Base-by-base conservation (phyloP, 2,797 vertebrate species). In the Anguilla marmorata region DNA sequence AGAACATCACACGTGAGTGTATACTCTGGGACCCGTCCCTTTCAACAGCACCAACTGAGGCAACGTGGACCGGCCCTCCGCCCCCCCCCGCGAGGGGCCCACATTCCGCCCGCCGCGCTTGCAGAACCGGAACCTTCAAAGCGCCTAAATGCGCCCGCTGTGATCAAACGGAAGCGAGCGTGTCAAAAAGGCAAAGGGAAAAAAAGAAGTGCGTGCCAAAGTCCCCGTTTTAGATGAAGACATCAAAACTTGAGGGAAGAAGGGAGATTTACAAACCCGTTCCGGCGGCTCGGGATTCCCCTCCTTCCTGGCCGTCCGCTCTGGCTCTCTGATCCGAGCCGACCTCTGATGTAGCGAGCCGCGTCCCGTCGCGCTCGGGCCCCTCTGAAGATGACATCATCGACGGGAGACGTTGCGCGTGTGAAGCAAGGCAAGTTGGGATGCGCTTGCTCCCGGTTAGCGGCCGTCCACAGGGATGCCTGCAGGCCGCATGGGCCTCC, bases 401-500 rank as follows among this genome's bases (percentile, higher is more conserved):
- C 86, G 60, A 6, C 79, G 58, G 72, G 21, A 88, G 86, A 87
- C 88, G 86, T 4, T 88, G 74, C 87, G 79, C 90, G 89, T 90
- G 85, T 66, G 66, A 89, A 80, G 89, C 45, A 30, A 50, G 84
- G n/a, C 27, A 27, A 24, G n/a, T 83, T 58, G 56, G 85, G 92
- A 58, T 88, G 91, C 93, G 94, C 90, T 88, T 94, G 94, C 87
- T 90, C 90, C 90, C 89, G 91, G 93, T 95, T 93, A 94, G 21
- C 87, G 84, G 69, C 89, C 88, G 92, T 93, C 91, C 91, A 89
- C 88, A 87, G 88, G 91, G 90, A 92, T 91, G 91, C 89, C 89
- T 90, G 88, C 88, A 90, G 88, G 89, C 88, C 90, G 91, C 89
- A 91, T 89, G 87, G 89, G 3, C 88, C 90, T 92, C 91, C 92